phyloP scores from a whole-genome alignment of 2,888 invertebrate species.

The Dolomedes plantarius region DNA sequence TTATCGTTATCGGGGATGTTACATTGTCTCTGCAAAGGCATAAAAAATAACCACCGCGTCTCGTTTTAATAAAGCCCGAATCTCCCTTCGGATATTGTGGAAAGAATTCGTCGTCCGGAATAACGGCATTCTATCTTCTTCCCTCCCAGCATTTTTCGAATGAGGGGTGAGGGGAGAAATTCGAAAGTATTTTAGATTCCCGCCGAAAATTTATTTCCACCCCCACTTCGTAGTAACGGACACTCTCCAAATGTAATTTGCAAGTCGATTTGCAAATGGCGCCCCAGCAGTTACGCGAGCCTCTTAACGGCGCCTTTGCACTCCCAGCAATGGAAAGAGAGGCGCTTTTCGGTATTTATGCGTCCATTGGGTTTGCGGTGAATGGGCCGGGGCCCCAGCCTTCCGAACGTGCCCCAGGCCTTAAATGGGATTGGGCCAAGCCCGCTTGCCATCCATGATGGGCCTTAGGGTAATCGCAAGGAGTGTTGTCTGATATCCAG shows the following conservation, averaged over 20 bases:
- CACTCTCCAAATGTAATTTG: slow-evolving; percentile 70
- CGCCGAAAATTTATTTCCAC: slow-evolving; percentile 16
- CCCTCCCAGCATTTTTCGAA: slow-evolving; percentile 44
- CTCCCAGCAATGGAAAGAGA: slow-evolving; percentile 62
- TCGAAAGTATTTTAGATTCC: slow-evolving; percentile 54
- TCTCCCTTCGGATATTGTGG: slow-evolving; percentile 23
- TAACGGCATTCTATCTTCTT: neutral
- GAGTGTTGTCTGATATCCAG: slow-evolving; percentile 50
- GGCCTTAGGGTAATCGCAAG: slow-evolving; percentile 55
- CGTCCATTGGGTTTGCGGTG: slow-evolving; percentile 58
- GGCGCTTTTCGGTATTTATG: slow-evolving; percentile 63
- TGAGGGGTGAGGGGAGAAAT: slow-evolving; percentile 37
- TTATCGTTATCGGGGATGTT: neutral
- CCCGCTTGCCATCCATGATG: slow-evolving; percentile 14
- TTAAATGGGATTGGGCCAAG: slow-evolving; percentile 53
- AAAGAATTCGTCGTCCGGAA: slow-evolving; percentile 42
- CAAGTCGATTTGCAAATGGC: slow-evolving; percentile 72
- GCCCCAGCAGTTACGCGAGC: slow-evolving; percentile 52
- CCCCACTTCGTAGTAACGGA: slow-evolving; percentile 31
- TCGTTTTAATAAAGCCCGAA: slow-evolving; percentile 39
- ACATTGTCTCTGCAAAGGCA: neutral
- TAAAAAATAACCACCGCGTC: slow-evolving; percentile 15
- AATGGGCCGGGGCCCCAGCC: slow-evolving; percentile 28
- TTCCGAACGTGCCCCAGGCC: slow-evolving; percentile 41
- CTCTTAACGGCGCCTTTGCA: slow-evolving; percentile 62